Conservation (phyloP, 2,888 invertebrate genomes). For the Tenodera sinensis region DNA sequence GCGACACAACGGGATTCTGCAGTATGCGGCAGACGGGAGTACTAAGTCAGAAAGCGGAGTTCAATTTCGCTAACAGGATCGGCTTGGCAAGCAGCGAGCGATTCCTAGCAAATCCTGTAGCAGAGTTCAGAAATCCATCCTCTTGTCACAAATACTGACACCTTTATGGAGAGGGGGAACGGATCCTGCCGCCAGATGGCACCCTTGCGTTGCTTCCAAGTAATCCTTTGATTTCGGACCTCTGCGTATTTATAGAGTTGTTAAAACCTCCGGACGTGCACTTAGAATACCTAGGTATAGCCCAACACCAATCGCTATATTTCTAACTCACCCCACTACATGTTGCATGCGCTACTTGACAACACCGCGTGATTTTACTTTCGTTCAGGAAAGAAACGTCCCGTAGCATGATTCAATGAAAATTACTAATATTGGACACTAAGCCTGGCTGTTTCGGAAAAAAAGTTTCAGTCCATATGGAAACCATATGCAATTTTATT, state of each 20-base stretch:
- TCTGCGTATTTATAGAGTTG: neutral
- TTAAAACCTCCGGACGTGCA: too few species aligned
- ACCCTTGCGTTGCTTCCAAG: neutral
- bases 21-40: neutral
- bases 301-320: too few species aligned
- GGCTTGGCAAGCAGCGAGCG: neutral
- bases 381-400: too few species aligned
- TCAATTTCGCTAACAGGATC: slow-evolving; percentile 27
- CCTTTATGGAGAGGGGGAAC: neutral
- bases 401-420: too few species aligned
- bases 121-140: slow-evolving; percentile 12
- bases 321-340: too few species aligned
- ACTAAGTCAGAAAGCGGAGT: slow-evolving; percentile 14
- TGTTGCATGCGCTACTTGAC: too few species aligned
- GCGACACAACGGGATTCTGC: neutral
- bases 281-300: too few species aligned
- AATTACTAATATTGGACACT: too few species aligned
- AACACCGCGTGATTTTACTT: too few species aligned
- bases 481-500: too few species aligned
- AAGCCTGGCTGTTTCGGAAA: too few species aligned
- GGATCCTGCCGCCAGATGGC: neutral
- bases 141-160: slow-evolving; percentile 7
- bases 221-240: neutral
- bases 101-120: slow-evolving; percentile 1
- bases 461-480: too few species aligned